These are phyloP conservation scores for Liopterus haemorrhoidalis DNA, from an alignment of 2,888 invertebrate species.

Conservation along the genomic window DNA sequence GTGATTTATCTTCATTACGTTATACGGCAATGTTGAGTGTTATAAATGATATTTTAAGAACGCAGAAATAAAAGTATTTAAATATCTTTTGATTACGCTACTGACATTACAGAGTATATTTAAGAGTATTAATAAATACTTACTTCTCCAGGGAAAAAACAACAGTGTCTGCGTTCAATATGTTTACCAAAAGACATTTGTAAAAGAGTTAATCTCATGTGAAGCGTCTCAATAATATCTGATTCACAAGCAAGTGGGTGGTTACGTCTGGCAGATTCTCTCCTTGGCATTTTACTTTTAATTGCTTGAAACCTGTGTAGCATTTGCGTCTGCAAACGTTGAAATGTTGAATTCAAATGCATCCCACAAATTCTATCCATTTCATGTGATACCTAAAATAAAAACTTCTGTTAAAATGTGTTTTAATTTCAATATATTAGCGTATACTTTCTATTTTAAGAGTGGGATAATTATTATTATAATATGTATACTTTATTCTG, in stretches of 20 bases:
- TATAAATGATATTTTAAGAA: background rate
- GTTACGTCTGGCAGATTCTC: constrained; percentile 84
- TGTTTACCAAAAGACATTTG: constrained; percentile 95
- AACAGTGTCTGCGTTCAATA: constrained; percentile 86
- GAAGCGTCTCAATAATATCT: constrained; percentile 87
- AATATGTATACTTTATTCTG: constrained; percentile 7
- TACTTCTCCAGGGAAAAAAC: constrained; percentile 92
- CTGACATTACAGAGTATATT: background rate
- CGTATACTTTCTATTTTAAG: background rate
- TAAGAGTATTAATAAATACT: constrained; percentile 35
- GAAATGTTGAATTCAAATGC: constrained; percentile 78
- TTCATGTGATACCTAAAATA: constrained; percentile 68
- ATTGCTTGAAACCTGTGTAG: constrained; percentile 77
- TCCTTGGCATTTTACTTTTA: constrained; percentile 84
- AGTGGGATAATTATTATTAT: background rate
- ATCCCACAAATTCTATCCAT: constrained; percentile 76
- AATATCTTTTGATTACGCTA: background rate
- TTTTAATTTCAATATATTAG: constrained; percentile 7
- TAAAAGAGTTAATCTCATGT: constrained; percentile 83
- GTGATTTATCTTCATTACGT: background rate
- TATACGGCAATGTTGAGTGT: background rate
- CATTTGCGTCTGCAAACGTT: constrained; percentile 78
- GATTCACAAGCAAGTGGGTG: constrained; percentile 88
- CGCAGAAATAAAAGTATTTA: background rate
- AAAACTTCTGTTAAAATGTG: background rate